phyloP scores from a whole-genome alignment of 1,140 invertebrate genomes.

The Grapholita molesta region DNA sequence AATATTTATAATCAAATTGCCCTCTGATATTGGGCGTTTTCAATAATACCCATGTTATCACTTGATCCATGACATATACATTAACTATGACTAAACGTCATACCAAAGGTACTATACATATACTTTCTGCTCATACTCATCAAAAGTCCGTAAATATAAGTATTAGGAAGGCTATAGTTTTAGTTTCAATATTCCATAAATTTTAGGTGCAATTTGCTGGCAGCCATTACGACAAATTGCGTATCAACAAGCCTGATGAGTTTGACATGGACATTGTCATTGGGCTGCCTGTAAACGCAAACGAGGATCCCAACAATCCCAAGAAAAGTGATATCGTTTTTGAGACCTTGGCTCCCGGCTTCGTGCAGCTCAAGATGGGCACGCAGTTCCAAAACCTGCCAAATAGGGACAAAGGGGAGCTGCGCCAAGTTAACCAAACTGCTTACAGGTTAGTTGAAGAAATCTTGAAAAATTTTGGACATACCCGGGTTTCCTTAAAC shows the following conservation, averaged over 20 bases:
- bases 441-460: constrained; percentile 29
- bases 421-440: constrained; percentile 39
- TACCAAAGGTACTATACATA: too few relatives aligned
- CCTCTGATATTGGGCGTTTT: too few relatives aligned
- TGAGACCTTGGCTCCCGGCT: constrained; percentile 38
- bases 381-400: constrained; percentile 42
- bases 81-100: too few relatives aligned
- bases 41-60: too few relatives aligned
- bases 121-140: too few relatives aligned
- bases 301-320: constrained; percentile 22
- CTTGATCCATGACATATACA: too few relatives aligned
- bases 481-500: neutral
- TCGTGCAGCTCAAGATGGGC: constrained; percentile 46
- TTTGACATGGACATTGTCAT: constrained; percentile 79
- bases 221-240: constrained; percentile 77
- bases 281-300: constrained; percentile 49
- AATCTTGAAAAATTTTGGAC: neutral
- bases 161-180: too few relatives aligned
- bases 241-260: constrained; percentile 76
- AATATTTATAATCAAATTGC: too few relatives aligned
- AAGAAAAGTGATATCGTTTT: constrained; percentile 48
- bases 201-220: constrained; percentile 68
- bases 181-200: neutral
- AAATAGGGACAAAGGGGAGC: constrained; percentile 33
- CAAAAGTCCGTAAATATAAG: too few relatives aligned